Base-by-base conservation (phyloP, 2,797 vertebrate species). In the Peromyscus aztecus region DNA sequence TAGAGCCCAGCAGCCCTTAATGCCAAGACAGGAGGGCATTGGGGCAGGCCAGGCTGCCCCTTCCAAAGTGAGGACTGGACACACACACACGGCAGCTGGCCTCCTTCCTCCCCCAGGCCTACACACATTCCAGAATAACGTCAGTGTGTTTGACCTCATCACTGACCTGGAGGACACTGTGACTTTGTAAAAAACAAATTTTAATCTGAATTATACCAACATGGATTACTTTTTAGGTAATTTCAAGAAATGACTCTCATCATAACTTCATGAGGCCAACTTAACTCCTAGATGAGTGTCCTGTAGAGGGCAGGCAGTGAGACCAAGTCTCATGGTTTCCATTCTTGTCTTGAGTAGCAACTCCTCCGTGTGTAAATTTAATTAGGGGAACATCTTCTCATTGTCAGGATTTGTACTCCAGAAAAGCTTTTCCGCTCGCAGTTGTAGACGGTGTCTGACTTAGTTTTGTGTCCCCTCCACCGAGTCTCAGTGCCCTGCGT, bases 131-230 rank as follows among this genome's bases (percentile, higher is more conserved):
- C 82, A 24, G 3, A 49, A 46, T 73, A 21, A 76, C 31, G 40
- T 82, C 55, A 4, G 7, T 31, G 61, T 65, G 17, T 67, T 37
- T 83, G 8, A 69, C 43, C 77, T 87, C 77, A 88, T 46, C 21
- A 9, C 57, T 75, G 23, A 88, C 57, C 83, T 75, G 52, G 46
- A 96, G 17, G 17, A 90, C 13, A n/a, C 23, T 43, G 55, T 31
- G 61, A 90, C 61, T 84, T 31, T 2, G 4, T 89, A 31, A 96
- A 61, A 61, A 55, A 82, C 19, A 89, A 63, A 67, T 65, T 69
- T 69, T 86, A 34, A 91, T 94, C 67, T 94, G 87, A 91, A 87
- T 83, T 95, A 75, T n/a, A 65, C 52, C 59, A 95, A 67, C 43
- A 65, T 61, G 43, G 55, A 57, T 82, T 87, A 43, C 57, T 94